A percentile compares a stretch with the other conserved stretches of the same genome.
Conservation (phyloP, 2,797 vertebrate genomes). For the Acrossocheilus wenchowensis region DNA sequence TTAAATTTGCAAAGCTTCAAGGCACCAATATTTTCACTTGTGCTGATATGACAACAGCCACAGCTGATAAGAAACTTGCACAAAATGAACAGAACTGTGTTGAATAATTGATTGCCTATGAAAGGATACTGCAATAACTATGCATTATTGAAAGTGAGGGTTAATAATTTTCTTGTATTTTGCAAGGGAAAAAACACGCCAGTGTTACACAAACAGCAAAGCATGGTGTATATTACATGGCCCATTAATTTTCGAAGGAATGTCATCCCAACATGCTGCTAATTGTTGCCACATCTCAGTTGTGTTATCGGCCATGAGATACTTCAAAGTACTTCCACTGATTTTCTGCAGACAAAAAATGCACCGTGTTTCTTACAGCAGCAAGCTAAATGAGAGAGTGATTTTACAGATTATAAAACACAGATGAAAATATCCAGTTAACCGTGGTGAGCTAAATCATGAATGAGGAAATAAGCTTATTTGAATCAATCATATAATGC, state of each 20-base stretch:
- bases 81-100: slow-evolving; percentile 68
- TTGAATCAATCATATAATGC: not conserved
- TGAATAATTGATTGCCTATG: slow-evolving; percentile 73
- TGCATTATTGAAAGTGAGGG: slow-evolving; percentile 73
- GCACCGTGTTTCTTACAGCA: not conserved
- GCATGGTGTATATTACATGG: slow-evolving; percentile 23
- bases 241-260: slow-evolving; percentile 34
- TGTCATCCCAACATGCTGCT: slow-evolving; percentile 12
- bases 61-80: slow-evolving; percentile 63
- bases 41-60: slow-evolving; percentile 69
- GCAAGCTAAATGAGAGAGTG: not conserved
- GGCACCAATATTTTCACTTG: slow-evolving; percentile 45
- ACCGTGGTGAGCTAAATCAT: not conserved
- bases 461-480: not conserved
- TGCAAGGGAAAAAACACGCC: slow-evolving; percentile 9
- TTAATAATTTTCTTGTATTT: slow-evolving; percentile 58
- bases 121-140: slow-evolving; percentile 63
- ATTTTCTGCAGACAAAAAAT: not conserved
- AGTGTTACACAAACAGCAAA: slow-evolving; percentile 19
- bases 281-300: slow-evolving; percentile 5
- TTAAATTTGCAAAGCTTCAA: slow-evolving; percentile 47
- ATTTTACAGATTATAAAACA: not conserved
- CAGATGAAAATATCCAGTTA: not conserved
- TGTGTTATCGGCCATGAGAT: not conserved
- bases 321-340: not conserved